Evolutionary conservation across 92 coral and sea anemone species (phyloP).

Genomic region (Epizoanthus stellaris): DNA sequence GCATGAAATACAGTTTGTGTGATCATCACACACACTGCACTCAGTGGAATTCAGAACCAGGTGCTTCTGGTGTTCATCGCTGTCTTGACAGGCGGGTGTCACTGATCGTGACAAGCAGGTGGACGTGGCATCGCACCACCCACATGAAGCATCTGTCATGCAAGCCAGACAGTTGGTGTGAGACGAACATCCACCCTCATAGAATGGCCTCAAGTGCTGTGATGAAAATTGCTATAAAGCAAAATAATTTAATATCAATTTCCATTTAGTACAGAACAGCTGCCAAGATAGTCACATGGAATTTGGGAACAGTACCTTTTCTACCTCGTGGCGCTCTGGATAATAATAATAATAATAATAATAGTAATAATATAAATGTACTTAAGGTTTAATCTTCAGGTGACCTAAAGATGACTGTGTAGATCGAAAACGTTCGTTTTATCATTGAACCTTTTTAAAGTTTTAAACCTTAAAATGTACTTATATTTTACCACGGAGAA

Average conservation of each 20-base stretch:
- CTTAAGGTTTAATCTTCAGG: no score
- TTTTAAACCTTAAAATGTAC: no score
- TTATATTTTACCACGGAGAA: no score
- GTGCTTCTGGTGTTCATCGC: conserved; percentile 53
- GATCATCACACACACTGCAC: conserved; percentile 79
- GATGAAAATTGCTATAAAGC: conserved; percentile 53
- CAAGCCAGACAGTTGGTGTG: conserved; percentile 76
- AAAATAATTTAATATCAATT: neutral
- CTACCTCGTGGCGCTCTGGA: no score
- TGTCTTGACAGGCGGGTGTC: conserved; percentile 60
- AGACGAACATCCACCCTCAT: conserved; percentile 59
- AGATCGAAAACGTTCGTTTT: no score
- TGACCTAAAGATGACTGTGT: no score
- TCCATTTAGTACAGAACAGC: neutral
- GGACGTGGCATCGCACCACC: conserved; percentile 75
- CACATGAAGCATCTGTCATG: conserved; percentile 94
- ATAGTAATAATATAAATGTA: no score
- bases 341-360: no score
- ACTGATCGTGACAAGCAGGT: conserved; percentile 66
- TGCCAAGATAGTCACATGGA: no score
- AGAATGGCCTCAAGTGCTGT: conserved; percentile 78
- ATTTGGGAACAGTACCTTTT: no score
- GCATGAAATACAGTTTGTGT: conserved; percentile 77
- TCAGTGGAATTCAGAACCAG: conserved; percentile 80
- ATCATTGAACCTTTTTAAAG: no score